These are phyloP conservation scores for Nerophis lumbriciformis DNA, from an alignment of 2,113 vertebrate species.

Conservation along the genomic window DNA sequence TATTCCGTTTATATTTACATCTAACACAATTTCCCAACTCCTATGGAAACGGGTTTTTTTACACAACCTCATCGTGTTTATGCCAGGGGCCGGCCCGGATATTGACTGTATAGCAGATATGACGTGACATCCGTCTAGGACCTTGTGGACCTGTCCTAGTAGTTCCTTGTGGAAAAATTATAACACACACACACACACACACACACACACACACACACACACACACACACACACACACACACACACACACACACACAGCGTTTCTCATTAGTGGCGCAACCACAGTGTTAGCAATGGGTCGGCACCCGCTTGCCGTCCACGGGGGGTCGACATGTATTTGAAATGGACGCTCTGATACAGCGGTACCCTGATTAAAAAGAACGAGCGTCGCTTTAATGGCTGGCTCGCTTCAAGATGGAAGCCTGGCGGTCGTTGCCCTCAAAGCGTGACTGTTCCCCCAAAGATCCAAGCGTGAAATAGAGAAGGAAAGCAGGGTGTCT, in stretches of 20 bases:
- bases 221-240: conserved; percentile 1
- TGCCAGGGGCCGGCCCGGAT: too few relatives aligned
- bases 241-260: conserved; percentile 30
- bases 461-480: conserved; percentile 23
- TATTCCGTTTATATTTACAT: too few relatives aligned
- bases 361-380: conserved; percentile 32
- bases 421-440: too few relatives aligned
- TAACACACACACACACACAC: conserved; percentile 33
- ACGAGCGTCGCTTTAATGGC: conserved; percentile 34
- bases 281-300: conserved; percentile 28
- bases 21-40: too few relatives aligned
- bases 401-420: conserved; percentile 5
- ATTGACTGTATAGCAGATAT: neutral
- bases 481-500: conserved; percentile 25
- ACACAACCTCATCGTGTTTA: too few relatives aligned
- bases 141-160: neutral
- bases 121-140: neutral
- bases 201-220: neutral
- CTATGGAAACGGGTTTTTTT: too few relatives aligned
- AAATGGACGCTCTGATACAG: conserved; percentile 26
- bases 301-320: conserved; percentile 15
- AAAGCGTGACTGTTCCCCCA: neutral
- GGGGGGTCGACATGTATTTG: conserved; percentile 48
- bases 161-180: conserved; percentile 40
- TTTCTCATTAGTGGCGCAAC: conserved; percentile 57